Evolutionary conservation across 2,888 invertebrate species (phyloP).

Genomic region (Xylota segnis): DNA sequence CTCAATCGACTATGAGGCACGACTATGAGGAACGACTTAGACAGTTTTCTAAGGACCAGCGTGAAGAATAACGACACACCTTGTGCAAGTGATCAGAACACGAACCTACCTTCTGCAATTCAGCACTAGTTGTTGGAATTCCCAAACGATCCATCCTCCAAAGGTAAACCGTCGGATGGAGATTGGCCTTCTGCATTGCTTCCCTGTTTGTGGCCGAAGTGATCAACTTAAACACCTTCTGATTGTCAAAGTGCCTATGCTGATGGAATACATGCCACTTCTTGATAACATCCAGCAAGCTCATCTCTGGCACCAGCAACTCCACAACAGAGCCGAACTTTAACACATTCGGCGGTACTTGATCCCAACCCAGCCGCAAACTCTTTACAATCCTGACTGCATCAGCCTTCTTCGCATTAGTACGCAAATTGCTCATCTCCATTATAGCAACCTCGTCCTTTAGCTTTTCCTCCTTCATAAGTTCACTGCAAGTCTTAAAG

Average conservation of each 20-base stretch:
- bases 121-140: slow-evolving; percentile 18
- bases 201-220: slow-evolving; percentile 77
- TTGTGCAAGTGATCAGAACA: no score
- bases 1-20: no score
- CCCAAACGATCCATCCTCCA: slow-evolving; percentile 76
- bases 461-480: slow-evolving; percentile 64
- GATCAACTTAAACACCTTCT: slow-evolving; percentile 73
- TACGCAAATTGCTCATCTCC: slow-evolving; percentile 79
- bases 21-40: no score
- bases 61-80: no score
- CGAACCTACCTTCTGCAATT: slow-evolving; percentile 37
- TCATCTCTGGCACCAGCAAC: slow-evolving; percentile 79
- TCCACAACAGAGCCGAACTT: slow-evolving; percentile 77
- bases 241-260: slow-evolving; percentile 77
- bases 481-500: slow-evolving; percentile 77
- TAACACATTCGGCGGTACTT: slow-evolving; percentile 80
- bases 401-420: slow-evolving; percentile 68
- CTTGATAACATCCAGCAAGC: slow-evolving; percentile 79
- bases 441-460: slow-evolving; percentile 56
- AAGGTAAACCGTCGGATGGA: slow-evolving; percentile 80
- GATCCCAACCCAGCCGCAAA: slow-evolving; percentile 78
- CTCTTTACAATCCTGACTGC: slow-evolving; percentile 79
- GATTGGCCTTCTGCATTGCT: slow-evolving; percentile 77
- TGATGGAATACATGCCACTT: slow-evolving; percentile 78
- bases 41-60: no score